phyloP scores from a whole-genome alignment of 2,113 vertebrate genomes.

The Panthera tigris region DNA sequence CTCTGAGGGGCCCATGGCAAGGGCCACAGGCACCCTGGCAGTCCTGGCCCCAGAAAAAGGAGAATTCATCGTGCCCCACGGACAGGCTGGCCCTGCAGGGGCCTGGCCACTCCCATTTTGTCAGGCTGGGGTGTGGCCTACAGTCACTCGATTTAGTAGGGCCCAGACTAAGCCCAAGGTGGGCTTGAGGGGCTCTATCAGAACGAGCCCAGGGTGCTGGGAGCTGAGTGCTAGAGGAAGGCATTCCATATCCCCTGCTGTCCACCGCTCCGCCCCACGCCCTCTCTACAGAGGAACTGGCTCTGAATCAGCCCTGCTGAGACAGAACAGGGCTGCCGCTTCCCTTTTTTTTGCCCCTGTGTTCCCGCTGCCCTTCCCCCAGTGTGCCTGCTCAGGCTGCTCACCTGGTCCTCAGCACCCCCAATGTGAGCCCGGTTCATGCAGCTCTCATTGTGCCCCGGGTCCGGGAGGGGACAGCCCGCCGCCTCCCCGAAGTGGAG shows the following conservation, averaged over 20 bases:
- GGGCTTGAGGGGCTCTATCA: too few relatives aligned
- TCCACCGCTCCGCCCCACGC: too few relatives aligned
- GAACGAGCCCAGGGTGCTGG: not conserved
- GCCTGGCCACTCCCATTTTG: not conserved
- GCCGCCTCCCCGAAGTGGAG: not conserved
- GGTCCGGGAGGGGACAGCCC: not conserved
- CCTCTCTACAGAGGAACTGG: not conserved
- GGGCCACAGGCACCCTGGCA: not conserved
- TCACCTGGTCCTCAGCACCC: not conserved
- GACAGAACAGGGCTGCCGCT: not conserved
- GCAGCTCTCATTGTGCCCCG: not conserved
- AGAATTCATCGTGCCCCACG: not conserved
- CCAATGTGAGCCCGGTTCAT: not conserved
- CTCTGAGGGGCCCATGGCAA: not conserved
- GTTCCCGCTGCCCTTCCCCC: not conserved
- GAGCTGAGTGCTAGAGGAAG: not conserved
- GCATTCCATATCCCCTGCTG: fast-evolving
- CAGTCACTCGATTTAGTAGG: too few relatives aligned
- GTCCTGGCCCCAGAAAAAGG: not conserved
- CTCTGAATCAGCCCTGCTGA: not conserved
- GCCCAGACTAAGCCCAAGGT: not conserved
- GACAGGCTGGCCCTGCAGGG: not conserved
- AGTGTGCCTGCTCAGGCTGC: not conserved
- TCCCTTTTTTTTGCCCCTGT: not conserved
- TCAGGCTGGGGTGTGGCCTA: not conserved